These are phyloP conservation scores for Plutomurus gul DNA, from an alignment of 1,140 invertebrate genomes.

Conservation along the genomic window DNA sequence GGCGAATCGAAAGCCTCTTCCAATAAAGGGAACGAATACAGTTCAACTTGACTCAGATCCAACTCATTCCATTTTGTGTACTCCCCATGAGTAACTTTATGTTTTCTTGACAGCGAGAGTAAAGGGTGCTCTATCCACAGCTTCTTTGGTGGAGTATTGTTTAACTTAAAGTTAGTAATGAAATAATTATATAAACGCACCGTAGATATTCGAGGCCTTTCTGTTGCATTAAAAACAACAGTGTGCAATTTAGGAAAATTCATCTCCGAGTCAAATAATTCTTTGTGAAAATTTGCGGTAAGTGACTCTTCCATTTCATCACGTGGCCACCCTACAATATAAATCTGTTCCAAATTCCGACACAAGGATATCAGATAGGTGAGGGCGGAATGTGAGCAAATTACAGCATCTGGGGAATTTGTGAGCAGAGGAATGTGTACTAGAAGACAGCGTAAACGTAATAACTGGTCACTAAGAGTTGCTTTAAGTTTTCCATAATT, in stretches of 20 bases:
- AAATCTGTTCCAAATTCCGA: constrained; percentile 35
- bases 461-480: not conserved
- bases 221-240: constrained; percentile 21
- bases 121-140: constrained; percentile 37
- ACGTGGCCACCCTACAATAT: constrained; percentile 31
- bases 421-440: constrained; percentile 31
- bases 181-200: not conserved
- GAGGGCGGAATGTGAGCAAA: constrained; percentile 33
- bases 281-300: constrained; percentile 29
- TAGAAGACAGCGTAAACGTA: constrained; percentile 8
- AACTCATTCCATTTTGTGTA: constrained; percentile 23
- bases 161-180: constrained; percentile 1
- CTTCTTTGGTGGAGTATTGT: constrained; percentile 1
- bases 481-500: not conserved
- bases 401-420: constrained; percentile 25
- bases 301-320: constrained; percentile 22
- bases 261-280: constrained; percentile 27
- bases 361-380: constrained; percentile 37
- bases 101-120: not conserved
- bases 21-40: constrained; percentile 20
- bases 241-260: constrained; percentile 29
- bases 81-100: not conserved
- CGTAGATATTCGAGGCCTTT: constrained; percentile 33
- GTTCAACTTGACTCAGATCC: not conserved
- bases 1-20: not conserved